phyloP scores from a whole-genome alignment of 2,113 vertebrate species.

The Hippocampus abdominalis region DNA sequence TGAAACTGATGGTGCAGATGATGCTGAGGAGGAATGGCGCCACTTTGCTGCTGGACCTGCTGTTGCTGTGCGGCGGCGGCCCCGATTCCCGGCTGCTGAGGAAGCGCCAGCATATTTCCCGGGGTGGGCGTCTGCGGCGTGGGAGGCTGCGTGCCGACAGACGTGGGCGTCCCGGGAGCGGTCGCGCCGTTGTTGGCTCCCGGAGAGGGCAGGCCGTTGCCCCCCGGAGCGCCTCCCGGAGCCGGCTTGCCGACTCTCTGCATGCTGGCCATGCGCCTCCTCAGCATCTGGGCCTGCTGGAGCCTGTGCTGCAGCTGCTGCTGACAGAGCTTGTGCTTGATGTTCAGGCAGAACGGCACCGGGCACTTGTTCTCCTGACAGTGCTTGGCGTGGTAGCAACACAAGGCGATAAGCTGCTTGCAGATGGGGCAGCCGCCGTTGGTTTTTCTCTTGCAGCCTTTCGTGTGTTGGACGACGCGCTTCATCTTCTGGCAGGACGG shows the following conservation, averaged over 20 bases:
- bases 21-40: conserved; percentile 57
- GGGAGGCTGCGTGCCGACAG: conserved; percentile 82
- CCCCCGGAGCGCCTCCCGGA: conserved; percentile 66
- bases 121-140: conserved; percentile 85
- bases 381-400: conserved; percentile 98
- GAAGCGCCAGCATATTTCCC: conserved; percentile 54
- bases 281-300: conserved; percentile 95
- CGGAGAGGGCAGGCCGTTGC: conserved; percentile 67
- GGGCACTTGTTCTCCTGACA: conserved; percentile 99
- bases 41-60: conserved; percentile 66
- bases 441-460: conserved; percentile 96
- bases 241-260: conserved; percentile 82
- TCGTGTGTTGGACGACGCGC: conserved; percentile 94
- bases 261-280: conserved; percentile 94
- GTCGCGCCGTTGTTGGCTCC: conserved; percentile 67
- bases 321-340: conserved; percentile 97
- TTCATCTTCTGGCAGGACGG: conserved; percentile 99
- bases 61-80: conserved; percentile 47
- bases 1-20: conserved; percentile 69
- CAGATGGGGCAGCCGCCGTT: conserved; percentile 96
- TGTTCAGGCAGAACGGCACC: conserved; percentile 97
- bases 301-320: conserved; percentile 95
- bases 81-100: conserved; percentile 62
- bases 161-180: conserved; percentile 85
- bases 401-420: conserved; percentile 95